Conservation (phyloP, 2,113 vertebrate genomes). For the Psilopogon haemacephalus region DNA sequence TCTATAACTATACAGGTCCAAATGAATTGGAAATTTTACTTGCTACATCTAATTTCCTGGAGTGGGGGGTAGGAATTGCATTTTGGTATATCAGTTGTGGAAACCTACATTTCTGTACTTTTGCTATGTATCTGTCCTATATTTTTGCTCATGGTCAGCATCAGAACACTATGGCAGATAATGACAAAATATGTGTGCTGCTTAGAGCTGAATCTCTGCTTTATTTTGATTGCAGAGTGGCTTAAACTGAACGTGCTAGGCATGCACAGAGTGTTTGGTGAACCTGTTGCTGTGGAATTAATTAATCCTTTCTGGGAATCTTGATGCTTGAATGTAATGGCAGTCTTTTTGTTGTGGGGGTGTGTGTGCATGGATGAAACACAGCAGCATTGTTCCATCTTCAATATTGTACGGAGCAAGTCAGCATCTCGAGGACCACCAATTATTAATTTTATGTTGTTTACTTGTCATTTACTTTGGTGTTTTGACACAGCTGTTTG, state of each 20-base stretch:
- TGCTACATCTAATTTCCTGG: background rate
- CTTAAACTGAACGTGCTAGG: background rate
- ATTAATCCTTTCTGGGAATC: background rate
- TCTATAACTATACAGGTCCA: accelerated
- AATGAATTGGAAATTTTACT: background rate
- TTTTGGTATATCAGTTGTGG: background rate
- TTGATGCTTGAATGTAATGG: background rate
- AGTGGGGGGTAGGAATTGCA: accelerated
- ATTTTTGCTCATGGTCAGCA: background rate
- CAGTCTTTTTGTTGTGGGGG: background rate
- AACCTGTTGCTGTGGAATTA: background rate
- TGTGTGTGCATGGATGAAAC: background rate
- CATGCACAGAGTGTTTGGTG: background rate
- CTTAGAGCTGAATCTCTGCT: background rate
- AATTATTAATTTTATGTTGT: background rate
- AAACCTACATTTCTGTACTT: background rate
- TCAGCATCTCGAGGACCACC: background rate
- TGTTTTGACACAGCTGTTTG: background rate
- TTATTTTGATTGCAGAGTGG: background rate
- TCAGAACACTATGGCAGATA: background rate
- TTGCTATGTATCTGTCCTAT: background rate
- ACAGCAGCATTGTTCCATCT: background rate
- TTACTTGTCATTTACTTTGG: slow-evolving; percentile 38
- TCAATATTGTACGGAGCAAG: background rate
- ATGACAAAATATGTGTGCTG: accelerated